Conservation (phyloP, 2,113 vertebrate genomes). For the Bambusicola thoracicus region DNA sequence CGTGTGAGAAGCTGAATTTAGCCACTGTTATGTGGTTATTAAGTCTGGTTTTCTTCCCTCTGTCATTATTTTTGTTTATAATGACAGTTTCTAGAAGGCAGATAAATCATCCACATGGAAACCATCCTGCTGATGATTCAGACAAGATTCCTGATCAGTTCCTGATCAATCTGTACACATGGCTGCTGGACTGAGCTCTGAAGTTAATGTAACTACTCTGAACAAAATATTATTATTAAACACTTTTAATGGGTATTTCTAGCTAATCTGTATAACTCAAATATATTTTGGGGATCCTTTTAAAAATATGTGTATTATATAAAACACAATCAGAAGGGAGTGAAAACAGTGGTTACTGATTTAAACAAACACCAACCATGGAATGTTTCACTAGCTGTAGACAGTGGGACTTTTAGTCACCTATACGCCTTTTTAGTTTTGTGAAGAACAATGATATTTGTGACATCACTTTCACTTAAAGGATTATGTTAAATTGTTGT, state of each 20-base stretch:
- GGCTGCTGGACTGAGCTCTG: neutral
- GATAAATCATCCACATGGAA: neutral
- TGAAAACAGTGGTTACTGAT: neutral
- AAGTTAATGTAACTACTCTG: neutral
- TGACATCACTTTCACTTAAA: constrained; percentile 51
- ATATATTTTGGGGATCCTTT: constrained; percentile 9
- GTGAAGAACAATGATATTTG: constrained; percentile 45
- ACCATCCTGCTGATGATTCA: neutral
- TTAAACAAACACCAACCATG: neutral
- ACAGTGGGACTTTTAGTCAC: neutral
- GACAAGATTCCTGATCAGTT: neutral
- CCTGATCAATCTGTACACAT: neutral
- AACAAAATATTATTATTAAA: neutral
- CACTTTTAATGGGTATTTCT: neutral
- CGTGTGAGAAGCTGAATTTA: neutral
- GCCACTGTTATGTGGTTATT: neutral
- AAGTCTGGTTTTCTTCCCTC: neutral
- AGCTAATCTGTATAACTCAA: neutral
- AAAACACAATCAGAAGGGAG: neutral
- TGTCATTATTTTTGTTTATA: neutral
- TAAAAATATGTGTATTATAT: neutral
- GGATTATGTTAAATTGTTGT: constrained; percentile 3
- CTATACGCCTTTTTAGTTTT: constrained; percentile 39
- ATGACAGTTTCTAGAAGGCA: neutral
- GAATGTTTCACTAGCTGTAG: neutral